phyloP scores from a whole-genome alignment of 2,888 invertebrate species.

The Limnephilus rhombicus region DNA sequence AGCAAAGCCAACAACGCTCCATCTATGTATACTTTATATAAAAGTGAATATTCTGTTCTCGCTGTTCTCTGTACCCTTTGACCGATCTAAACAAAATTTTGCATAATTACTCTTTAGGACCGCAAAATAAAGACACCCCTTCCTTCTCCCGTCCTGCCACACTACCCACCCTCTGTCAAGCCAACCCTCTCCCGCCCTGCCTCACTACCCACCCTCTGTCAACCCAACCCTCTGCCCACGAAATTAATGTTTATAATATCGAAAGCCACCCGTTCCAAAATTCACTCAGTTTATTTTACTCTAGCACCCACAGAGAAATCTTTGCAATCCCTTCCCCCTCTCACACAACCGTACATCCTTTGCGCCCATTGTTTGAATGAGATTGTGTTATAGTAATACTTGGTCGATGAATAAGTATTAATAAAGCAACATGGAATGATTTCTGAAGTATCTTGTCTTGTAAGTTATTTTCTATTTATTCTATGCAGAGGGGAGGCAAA shows the following conservation, averaged over 20 bases:
- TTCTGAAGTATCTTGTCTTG: no score
- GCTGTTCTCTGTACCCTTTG: background rate
- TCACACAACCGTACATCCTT: no score
- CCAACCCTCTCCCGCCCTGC: background rate
- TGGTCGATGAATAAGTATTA: no score
- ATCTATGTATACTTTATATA: background rate
- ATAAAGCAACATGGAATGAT: no score
- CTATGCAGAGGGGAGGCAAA: no score
- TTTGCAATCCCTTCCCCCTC: background rate
- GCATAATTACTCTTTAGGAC: slow-evolving; percentile 1
- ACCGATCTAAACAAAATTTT: background rate
- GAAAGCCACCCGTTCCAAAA: background rate
- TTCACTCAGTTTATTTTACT: background rate
- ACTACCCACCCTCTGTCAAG: background rate
- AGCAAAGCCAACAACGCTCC: background rate
- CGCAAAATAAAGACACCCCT: background rate
- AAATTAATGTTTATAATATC: background rate
- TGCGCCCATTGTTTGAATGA: no score
- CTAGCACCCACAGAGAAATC: background rate
- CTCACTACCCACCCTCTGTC: background rate
- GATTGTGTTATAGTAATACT: no score
- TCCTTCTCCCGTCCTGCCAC: background rate
- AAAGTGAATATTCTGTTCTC: background rate
- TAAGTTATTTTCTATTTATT: no score
- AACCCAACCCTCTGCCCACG: background rate